phyloP scores from a whole-genome alignment of 2,797 vertebrate species.

The Hemitrygon akajei region DNA sequence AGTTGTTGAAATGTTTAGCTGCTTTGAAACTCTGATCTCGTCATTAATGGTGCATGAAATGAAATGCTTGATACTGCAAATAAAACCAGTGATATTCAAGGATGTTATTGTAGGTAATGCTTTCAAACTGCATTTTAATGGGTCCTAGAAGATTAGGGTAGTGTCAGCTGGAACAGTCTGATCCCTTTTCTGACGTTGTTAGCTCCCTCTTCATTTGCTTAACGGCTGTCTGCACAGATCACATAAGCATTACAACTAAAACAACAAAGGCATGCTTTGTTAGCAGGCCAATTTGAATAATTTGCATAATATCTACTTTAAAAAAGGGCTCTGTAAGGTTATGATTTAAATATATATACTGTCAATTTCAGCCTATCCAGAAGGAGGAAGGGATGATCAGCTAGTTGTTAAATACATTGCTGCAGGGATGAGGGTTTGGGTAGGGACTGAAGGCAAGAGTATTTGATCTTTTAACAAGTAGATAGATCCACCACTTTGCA shows the following conservation, averaged over 20 bases:
- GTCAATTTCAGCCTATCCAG: slow-evolving; percentile 12
- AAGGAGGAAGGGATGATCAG: neutral
- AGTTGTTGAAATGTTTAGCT: slow-evolving; percentile 99
- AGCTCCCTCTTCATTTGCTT: slow-evolving; percentile 99
- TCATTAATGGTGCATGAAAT: slow-evolving; percentile 99
- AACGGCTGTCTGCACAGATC: slow-evolving; percentile 99
- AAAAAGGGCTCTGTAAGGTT: slow-evolving; percentile 32
- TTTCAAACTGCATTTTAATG: slow-evolving; percentile 99
- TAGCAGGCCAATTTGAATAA: slow-evolving; percentile 99
- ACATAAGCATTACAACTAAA: slow-evolving; percentile 98
- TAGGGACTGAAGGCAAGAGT: neutral
- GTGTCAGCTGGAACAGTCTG: slow-evolving; percentile 99
- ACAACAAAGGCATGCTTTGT: slow-evolving; percentile 98
- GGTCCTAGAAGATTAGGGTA: slow-evolving; percentile 99
- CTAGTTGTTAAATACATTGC: neutral
- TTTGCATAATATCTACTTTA: slow-evolving; percentile 76
- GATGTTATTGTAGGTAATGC: slow-evolving; percentile 99
- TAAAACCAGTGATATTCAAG: slow-evolving; percentile 99
- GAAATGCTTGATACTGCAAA: slow-evolving; percentile 99
- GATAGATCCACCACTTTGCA: neutral
- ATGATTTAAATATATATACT: slow-evolving; percentile 33
- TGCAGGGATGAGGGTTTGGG: neutral
- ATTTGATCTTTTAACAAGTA: neutral
- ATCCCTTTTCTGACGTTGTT: slow-evolving; percentile 99
- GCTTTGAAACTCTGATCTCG: slow-evolving; percentile 99